A percentile compares a stretch with the other conserved stretches of the same genome.
Evolutionary conservation across 2,113 vertebrate genomes (phyloP).

Genomic region (Sardina pilchardus): DNA sequence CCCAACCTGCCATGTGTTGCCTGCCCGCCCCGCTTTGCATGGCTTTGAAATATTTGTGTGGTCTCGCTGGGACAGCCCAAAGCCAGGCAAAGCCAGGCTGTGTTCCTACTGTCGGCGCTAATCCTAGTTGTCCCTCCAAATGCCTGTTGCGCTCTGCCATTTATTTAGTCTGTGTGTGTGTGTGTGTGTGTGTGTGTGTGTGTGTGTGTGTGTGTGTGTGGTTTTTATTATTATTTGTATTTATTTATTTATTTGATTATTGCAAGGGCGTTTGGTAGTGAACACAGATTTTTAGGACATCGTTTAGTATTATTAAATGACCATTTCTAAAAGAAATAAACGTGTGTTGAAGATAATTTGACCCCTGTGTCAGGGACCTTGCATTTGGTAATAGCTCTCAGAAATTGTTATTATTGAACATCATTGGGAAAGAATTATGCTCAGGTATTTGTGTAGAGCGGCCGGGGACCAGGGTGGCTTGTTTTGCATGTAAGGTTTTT

Average conservation of each 20-base stretch:
- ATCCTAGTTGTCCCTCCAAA: constrained; percentile 36
- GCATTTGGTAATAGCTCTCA: constrained; percentile 8
- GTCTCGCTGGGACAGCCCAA: constrained; percentile 34
- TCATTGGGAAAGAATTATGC: neutral
- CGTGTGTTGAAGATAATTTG: neutral
- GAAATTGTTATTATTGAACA: constrained; percentile 20
- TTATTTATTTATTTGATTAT: constrained; percentile 10
- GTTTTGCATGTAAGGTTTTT: neutral
- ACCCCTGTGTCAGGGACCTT: neutral
- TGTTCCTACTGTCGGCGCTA: constrained; percentile 33
- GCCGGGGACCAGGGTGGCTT: neutral
- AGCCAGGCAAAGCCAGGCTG: constrained; percentile 27
- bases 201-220: neutral
- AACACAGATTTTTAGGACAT: constrained; percentile 30
- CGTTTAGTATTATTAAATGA: constrained; percentile 43
- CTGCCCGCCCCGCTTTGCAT: constrained; percentile 16
- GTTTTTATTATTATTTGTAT: neutral
- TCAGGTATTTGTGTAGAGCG: neutral
- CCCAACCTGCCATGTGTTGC: constrained; percentile 2
- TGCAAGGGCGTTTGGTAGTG: constrained; percentile 38
- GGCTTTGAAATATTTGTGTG: constrained; percentile 40
- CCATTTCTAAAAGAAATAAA: neutral
- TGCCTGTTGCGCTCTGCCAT: constrained; percentile 32
- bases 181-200: constrained; percentile 7
- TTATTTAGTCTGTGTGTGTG: constrained; percentile 24